A percentile compares a stretch with the other conserved stretches of the same genome.
Evolutionary conservation across 2,113 vertebrate genomes (phyloP).

Genomic region (Scomber japonicus): DNA sequence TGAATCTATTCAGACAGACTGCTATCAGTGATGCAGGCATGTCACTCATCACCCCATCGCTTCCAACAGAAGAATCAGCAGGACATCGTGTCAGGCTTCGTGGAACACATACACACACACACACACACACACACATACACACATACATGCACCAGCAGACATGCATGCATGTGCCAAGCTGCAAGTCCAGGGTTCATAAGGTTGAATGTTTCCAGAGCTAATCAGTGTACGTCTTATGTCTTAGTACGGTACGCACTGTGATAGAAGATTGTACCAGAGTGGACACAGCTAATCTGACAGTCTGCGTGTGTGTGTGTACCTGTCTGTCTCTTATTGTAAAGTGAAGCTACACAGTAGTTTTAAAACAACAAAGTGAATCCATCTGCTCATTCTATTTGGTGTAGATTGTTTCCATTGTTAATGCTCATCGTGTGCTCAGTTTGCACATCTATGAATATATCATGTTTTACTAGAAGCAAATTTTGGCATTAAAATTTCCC

Average conservation of each 20-base stretch:
- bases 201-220: conserved; percentile 64
- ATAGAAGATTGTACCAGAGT: conserved; percentile 42
- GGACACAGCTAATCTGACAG: conserved; percentile 58
- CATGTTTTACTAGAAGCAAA: conserved; percentile 54
- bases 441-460: conserved; percentile 58
- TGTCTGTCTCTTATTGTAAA: conserved; percentile 19
- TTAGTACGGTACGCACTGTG: conserved; percentile 50
- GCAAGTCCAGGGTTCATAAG: conserved; percentile 58
- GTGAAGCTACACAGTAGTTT: neutral
- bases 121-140: conserved; percentile 41
- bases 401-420: conserved; percentile 28
- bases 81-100: conserved; percentile 57
- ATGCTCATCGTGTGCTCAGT: conserved; percentile 23
- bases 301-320: neutral
- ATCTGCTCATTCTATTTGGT: neutral
- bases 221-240: conserved; percentile 63
- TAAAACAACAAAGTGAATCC: neutral
- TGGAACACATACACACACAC: conserved; percentile 41
- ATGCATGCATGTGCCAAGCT: conserved; percentile 42
- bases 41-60: conserved; percentile 73
- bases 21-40: conserved; percentile 65
- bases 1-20: conserved; percentile 66
- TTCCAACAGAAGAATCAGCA: conserved; percentile 71
- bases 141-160: conserved; percentile 37
- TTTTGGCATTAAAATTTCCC: conserved; percentile 40